Evolutionary conservation across 2,797 vertebrate genomes (phyloP).

Genomic region (Rhabdomys pumilio): DNA sequence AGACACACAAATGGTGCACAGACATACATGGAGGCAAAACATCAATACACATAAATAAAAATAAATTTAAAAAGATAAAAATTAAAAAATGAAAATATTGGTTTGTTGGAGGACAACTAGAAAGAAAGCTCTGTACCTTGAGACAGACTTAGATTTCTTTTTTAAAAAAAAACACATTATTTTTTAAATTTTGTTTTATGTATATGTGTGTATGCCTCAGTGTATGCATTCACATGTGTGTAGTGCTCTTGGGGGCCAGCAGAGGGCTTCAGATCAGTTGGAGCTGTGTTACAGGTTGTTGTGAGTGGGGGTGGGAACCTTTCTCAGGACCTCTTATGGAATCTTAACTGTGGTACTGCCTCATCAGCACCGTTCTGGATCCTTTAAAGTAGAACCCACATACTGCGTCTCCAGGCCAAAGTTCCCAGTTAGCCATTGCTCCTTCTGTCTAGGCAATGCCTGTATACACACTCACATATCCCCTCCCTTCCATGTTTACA

Average conservation of each 20-base stretch:
- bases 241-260: neutral
- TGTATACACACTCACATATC: neutral
- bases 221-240: neutral
- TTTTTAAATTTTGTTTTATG: neutral
- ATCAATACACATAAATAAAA: neutral
- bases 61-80: neutral
- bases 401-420: neutral
- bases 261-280: no score
- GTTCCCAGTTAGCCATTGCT: neutral
- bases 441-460: neutral
- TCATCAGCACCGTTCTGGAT: neutral
- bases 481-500: neutral
- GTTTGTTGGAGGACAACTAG: neutral
- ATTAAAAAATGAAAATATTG: neutral
- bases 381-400: no score
- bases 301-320: neutral
- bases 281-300: neutral
- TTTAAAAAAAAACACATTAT: neutral
- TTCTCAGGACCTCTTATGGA: neutral
- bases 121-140: constrained; percentile 1
- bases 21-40: no score
- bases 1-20: no score
- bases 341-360: neutral
- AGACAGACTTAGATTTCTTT: neutral
- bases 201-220: neutral